Base-by-base conservation (phyloP, 2,797 vertebrate genomes). In the Petrocephalus schoutedeni region DNA sequence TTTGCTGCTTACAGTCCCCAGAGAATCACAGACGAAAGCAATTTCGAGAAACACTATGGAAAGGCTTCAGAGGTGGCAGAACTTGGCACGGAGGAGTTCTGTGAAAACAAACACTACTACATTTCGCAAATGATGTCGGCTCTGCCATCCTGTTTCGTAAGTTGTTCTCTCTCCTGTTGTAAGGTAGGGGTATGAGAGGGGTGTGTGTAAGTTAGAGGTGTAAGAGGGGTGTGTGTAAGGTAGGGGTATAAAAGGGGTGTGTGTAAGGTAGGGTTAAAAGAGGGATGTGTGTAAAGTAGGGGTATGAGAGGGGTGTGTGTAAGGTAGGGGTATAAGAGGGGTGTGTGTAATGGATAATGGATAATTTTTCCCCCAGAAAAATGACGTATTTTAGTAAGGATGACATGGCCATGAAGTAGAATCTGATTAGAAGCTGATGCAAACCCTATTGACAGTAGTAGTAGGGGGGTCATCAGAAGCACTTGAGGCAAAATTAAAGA, bases 1-100 rank as follows among this genome's bases (percentile, higher is more conserved):
- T 16, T 12, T 19, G 19, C 16, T 80, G 41, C 36, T 80, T 9
- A 45, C 74, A 80, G 41, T 49, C 36, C 19, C 41, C 74, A 80
- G 74, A 80, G 74, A 80, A n/a, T 23, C 51, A 23, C n/a, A 83
- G 45, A 84, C n/a, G 80, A 84, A 54, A 83, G 23, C 80, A 21
- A 3, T 54, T 53, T 19, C 23, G 45, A 21, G 21, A 83, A 82
- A 53, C 49, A 21, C 53, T 53, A 54, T 3, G 4, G 19, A 53
- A 23, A 12, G 8, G 0, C 80, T 53, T 51, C 49, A 83, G 53
- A 54, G 45, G 49, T 10, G 23, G 21, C 21, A 21, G 23, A n/a
- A 83, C 10, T 53, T 54, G 41, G 41, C 80, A 82, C 8, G n/a
- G 9, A 53, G 45, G 2, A 21, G 51, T 82, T 45, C 77, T 10